A percentile compares a stretch with the other conserved stretches of the same genome.
Evolutionary conservation across 2,888 invertebrate species (phyloP).

Genomic region (Neocrepidodera transversa): DNA sequence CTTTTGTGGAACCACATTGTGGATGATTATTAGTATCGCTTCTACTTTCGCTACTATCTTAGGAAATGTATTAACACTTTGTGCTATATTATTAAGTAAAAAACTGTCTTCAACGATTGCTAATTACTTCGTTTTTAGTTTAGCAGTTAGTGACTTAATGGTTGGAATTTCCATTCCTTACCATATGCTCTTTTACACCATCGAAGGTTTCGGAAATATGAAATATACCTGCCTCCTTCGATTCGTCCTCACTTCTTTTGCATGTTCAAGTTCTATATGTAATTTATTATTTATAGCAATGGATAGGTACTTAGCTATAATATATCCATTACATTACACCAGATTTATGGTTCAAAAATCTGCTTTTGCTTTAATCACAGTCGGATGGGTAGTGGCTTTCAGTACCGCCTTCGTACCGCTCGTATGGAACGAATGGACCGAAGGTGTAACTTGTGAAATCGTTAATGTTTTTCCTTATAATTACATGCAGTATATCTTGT

Average conservation of each 20-base stretch:
- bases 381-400: slow-evolving; percentile 73
- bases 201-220: slow-evolving; percentile 65
- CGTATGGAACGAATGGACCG: slow-evolving; percentile 79
- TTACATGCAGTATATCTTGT: slow-evolving; percentile 63
- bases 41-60: slow-evolving; percentile 29
- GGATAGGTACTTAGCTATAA: slow-evolving; percentile 81
- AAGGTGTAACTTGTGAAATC: slow-evolving; percentile 68
- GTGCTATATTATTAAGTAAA: slow-evolving; percentile 74
- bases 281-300: slow-evolving; percentile 81
- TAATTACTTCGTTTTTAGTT: slow-evolving; percentile 79
- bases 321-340: slow-evolving; percentile 80
- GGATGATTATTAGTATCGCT: slow-evolving; percentile 25
- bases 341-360: slow-evolving; percentile 76
- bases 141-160: slow-evolving; percentile 80
- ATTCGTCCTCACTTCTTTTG: slow-evolving; percentile 77
- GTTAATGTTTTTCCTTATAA: slow-evolving; percentile 66
- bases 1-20: slow-evolving; percentile 32
- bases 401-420: slow-evolving; percentile 73
- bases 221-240: slow-evolving; percentile 73
- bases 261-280: slow-evolving; percentile 80
- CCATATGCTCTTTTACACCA: slow-evolving; percentile 77
- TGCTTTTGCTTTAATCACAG: slow-evolving; percentile 68
- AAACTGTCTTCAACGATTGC: slow-evolving; percentile 74
- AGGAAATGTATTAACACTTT: slow-evolving; percentile 79
- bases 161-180: slow-evolving; percentile 81